Base-by-base conservation (phyloP, 2,888 invertebrate genomes). In the Melieria crassipennis region DNA sequence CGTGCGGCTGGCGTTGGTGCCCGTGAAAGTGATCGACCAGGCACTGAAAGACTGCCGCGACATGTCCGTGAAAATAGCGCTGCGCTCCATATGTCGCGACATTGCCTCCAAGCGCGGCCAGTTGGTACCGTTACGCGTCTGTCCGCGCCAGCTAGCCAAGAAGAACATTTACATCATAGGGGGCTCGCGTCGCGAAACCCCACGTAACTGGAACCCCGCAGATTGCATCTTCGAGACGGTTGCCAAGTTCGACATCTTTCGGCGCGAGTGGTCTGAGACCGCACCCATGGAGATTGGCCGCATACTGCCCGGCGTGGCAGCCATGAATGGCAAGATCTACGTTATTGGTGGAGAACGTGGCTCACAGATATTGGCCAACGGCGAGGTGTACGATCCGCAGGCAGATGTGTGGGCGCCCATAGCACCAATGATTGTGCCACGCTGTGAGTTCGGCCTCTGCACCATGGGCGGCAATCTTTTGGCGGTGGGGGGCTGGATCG, bases 401-500 rank as follows among this genome's bases (percentile, higher is more conserved):
- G 88, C 87, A 65, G 89, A 90, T 81, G 88, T 88, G 78, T 90
- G 90, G 90, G 88, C 89, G 69, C 88, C 89, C 75, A 90, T 92
- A 80, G 89, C 92, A 6, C 90, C 91, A 10, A 94, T 94, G 93
- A 91, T 92, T 75, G 93, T 94, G 78, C 93, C 95, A 0, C 89
- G 97, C 42, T 97, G 96, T 87, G 96, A 96, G 85, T 94, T 97
- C 84, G 96, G 97, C 2, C 87, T 96, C 75, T 94, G 95, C 81
- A 93, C 94, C 11, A 90, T 94, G 86, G 92, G 94, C 78, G 94
- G 94, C 46, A 91, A 91, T 80, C 87, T 97, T 72, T 95, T 94
- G 84, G 96, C 96, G 0, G 91, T 97, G 79, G 97, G 97, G 58
- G 97, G 97, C 4, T 97, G 97, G 96, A 92, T 97, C 48, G 97